Evolutionary conservation across 2,888 invertebrate genomes (phyloP).

Genomic region (Oegoconia quadripuncta): DNA sequence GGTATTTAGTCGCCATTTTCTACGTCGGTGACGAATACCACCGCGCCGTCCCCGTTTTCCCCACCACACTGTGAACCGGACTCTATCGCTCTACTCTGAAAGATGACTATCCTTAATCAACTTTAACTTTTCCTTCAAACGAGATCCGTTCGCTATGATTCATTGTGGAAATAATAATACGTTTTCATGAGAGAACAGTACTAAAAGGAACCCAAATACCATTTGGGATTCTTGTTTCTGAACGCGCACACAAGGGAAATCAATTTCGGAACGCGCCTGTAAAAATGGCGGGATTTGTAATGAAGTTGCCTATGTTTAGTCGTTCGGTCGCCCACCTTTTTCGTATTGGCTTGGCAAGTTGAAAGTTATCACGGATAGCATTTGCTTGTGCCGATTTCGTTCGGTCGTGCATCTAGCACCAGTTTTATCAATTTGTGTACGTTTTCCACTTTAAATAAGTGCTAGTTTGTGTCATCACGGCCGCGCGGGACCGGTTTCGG

Average conservation of each 20-base stretch:
- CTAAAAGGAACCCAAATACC: slow-evolving; percentile 12
- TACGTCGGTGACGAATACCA: slow-evolving; percentile 75
- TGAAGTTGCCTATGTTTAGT: too few species aligned
- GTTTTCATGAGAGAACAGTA: slow-evolving; percentile 36
- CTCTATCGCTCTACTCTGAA: slow-evolving; percentile 61
- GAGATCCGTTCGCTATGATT: slow-evolving; percentile 65
- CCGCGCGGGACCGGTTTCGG: slow-evolving; percentile 61
- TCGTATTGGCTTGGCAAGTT: slow-evolving; percentile 30
- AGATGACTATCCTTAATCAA: slow-evolving; percentile 51
- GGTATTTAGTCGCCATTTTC: slow-evolving; percentile 79
- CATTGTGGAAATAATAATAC: slow-evolving; percentile 67
- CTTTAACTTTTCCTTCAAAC: slow-evolving; percentile 44
- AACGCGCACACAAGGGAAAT: slow-evolving; percentile 17
- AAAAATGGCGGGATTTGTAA: slow-evolving; percentile 55
- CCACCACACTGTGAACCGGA: slow-evolving; percentile 55
- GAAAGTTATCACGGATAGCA: slow-evolving; percentile 28
- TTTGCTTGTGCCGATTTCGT: slow-evolving; percentile 34
- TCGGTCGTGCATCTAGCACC: slow-evolving; percentile 36
- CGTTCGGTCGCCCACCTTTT: too few species aligned
- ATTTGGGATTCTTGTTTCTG: slow-evolving; percentile 24
- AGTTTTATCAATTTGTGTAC: slow-evolving; percentile 72
- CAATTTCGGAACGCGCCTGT: slow-evolving; percentile 28
- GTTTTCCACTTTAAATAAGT: slow-evolving; percentile 70
- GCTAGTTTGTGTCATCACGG: slow-evolving; percentile 65
- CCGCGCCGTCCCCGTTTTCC: slow-evolving; percentile 66